Evolutionary conservation across 2,888 invertebrate species (phyloP).

Genomic region (Athalia circularis): DNA sequence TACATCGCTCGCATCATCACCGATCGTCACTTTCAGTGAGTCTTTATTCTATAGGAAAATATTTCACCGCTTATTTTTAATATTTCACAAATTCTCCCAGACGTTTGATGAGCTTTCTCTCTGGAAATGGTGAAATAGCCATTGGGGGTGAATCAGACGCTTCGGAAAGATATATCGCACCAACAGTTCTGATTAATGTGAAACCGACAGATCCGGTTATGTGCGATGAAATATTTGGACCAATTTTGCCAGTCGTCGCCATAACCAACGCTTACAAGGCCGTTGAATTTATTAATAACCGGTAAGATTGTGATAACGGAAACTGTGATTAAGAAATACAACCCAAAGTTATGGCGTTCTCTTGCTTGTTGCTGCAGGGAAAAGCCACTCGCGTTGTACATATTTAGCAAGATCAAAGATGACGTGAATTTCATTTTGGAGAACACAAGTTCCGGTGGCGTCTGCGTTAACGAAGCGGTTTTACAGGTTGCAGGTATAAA

Average conservation of each 20-base stretch:
- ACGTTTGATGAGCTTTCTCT: conserved; percentile 83
- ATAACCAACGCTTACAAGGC: conserved; percentile 91
- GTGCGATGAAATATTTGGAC: conserved; percentile 98
- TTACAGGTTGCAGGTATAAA: conserved; percentile 84
- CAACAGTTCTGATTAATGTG: conserved; percentile 88
- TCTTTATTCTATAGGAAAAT: conserved; percentile 45
- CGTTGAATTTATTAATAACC: conserved; percentile 89
- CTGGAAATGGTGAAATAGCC: conserved; percentile 83
- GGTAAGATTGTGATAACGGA: conserved; percentile 76
- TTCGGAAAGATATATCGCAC: conserved; percentile 87
- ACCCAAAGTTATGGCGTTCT: background rate
- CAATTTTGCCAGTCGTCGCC: conserved; percentile 92
- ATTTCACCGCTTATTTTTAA: too few species aligned
- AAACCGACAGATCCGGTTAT: conserved; percentile 84
- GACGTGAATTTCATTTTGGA: conserved; percentile 79
- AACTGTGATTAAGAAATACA: background rate
- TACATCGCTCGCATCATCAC: conserved; percentile 93
- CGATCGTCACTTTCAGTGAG: conserved; percentile 88
- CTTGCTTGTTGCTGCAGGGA: conserved; percentile 78
- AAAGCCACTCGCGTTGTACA: conserved; percentile 92
- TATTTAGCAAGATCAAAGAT: conserved; percentile 83
- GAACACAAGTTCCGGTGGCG: conserved; percentile 87
- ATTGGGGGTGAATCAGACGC: conserved; percentile 88
- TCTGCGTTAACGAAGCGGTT: conserved; percentile 90
- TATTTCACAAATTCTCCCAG: conserved; percentile 74